Evolutionary conservation across 2,888 invertebrate genomes (phyloP), one percentile per base, ranked within the genome.

Genomic region (Portevinia maculata): DNA sequence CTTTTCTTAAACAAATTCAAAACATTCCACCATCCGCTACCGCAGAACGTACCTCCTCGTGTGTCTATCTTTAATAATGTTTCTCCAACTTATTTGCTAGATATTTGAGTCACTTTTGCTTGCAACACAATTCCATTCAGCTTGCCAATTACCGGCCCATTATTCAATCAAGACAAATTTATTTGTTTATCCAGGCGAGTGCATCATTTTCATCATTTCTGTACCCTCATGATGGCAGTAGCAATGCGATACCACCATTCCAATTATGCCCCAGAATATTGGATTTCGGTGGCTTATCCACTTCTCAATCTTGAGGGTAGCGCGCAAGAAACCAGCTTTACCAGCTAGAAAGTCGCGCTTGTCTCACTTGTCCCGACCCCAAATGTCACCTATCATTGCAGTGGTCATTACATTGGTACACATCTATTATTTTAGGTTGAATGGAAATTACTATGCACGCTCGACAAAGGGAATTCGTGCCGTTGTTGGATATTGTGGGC

Each of bases 91-190:
- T 83, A 78, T 83, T 83, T 83, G 83, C 83, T 83, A 83, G 83
- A 78, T 83, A 83, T 86, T 86, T 84, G 86, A 86, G 88, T 89
- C 87, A 87, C 88, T 89, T 90, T 89, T 90, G 90, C 90, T 89
- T 89, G 89, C 90, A 89, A 90, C 90, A 90, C 90, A 90, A 90
- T 90, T 90, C 89, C 90, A 90, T 90, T 90, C 90, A 90, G 89
- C 88, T 88, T 90, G 90, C 90, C 90, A 90, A 90, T 90, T 90
- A 90, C 88, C 88, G 84, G 87, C 84, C 88, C 89, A 90, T 90
- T 90, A 90, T 90, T 88, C 89, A 90, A 90, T 90, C 89, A 90
- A 89, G 88, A 86, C 89, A 90, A 90, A 90, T 90, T 90, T 90
- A 90, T 90, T 90, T 90, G 90, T 90, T 90, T 90, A 89, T 90